Conservation (phyloP, 2,113 vertebrate species). For the Podarcis cretensis region DNA sequence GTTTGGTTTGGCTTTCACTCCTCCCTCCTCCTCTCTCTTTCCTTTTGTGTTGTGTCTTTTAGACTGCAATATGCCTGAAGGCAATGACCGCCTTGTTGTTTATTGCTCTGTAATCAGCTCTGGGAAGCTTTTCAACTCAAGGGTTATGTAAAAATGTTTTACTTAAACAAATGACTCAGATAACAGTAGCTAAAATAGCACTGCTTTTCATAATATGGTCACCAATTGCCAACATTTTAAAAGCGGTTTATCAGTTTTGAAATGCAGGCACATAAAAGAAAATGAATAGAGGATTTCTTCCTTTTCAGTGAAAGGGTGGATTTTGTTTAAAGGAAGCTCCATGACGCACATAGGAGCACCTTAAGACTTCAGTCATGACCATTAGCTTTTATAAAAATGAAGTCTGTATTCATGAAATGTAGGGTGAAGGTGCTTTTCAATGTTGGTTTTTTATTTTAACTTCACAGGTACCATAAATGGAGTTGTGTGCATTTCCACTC, state of each 20-base stretch:
- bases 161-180: not conserved
- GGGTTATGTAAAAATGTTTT: not conserved
- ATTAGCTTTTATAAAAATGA: not conserved
- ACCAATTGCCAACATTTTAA: not conserved
- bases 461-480: conserved; percentile 7
- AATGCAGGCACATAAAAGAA: not conserved
- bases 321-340: not conserved
- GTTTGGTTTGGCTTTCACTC: not conserved
- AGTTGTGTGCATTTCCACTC: conserved; percentile 10
- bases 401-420: conserved; percentile 26
- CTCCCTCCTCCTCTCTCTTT: not conserved
- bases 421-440: not conserved
- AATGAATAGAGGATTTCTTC: not conserved
- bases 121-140: not conserved
- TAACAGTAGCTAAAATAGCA: not conserved
- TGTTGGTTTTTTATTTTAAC: not conserved
- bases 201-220: not conserved
- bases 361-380: conserved; percentile 11
- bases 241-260: not conserved
- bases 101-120: not conserved
- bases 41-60: not conserved
- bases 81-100: not conserved
- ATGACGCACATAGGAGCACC: not conserved
- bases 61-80: not conserved
- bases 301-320: not conserved